Conservation (phyloP, 2,888 invertebrate genomes). For the Drosophila infuscata region DNA sequence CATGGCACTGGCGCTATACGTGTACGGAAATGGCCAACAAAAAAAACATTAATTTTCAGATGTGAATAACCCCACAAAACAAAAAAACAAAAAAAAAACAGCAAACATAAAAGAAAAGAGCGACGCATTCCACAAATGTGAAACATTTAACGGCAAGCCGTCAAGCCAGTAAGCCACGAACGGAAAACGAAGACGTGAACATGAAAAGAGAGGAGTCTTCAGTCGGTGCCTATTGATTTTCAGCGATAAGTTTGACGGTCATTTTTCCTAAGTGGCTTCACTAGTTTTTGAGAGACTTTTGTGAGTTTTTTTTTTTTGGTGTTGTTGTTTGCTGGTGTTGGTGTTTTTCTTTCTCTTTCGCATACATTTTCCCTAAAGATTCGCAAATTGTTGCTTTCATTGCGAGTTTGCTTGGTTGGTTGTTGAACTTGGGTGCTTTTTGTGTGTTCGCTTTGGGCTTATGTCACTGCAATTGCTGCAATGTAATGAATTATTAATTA, state of each 20-base stretch:
- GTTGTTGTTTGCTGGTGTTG: constrained; percentile 27
- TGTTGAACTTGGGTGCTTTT: constrained; percentile 61
- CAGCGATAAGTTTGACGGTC: constrained; percentile 51
- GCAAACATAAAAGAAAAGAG: constrained; percentile 1
- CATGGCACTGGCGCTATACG: constrained; percentile 69
- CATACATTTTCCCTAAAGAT: constrained; percentile 65
- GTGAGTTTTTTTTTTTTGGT: constrained; percentile 29
- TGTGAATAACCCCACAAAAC: constrained; percentile 66
- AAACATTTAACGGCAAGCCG: constrained; percentile 48
- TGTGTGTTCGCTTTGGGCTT: constrained; percentile 59
- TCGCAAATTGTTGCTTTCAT: constrained; percentile 38
- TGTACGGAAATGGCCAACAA: constrained; percentile 44
- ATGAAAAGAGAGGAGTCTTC: constrained; percentile 6
- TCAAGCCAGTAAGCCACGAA: constrained; percentile 53
- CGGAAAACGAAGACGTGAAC: neutral
- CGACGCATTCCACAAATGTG: constrained; percentile 45
- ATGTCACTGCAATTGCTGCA: constrained; percentile 67
- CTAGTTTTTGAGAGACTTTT: constrained; percentile 34
- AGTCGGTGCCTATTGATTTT: constrained; percentile 41
- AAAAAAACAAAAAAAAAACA: neutral
- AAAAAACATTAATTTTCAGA: constrained; percentile 30
- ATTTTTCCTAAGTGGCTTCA: constrained; percentile 57
- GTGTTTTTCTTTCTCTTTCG: constrained; percentile 60
- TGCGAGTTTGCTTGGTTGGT: constrained; percentile 62
- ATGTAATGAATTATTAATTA: constrained; percentile 75